Evolutionary conservation across 2,888 invertebrate genomes (phyloP), one percentile per base, ranked within the genome.

Genomic region (Ernsta delagoae): DNA sequence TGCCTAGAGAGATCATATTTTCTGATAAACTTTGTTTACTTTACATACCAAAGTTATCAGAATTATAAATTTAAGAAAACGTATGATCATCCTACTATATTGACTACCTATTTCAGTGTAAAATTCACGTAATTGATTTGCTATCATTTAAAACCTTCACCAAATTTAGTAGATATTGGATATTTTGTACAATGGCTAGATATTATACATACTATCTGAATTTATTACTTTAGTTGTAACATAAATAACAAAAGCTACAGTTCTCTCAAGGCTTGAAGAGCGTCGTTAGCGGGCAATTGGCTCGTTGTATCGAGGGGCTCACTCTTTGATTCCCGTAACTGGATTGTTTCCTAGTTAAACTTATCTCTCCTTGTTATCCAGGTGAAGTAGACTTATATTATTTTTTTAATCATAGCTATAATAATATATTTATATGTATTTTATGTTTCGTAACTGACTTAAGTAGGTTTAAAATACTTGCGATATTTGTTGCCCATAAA

Each of bases 281-380:
- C 72, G 72, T 82, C 84, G 81, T 84, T 84, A 80, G 82, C 79
- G 77, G 75, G 80, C 84, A 81, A 86, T 85, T 85, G 83, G 78
- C 82, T 83, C 78, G 83, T 83, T 83, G 83, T 82, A 79, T 82
- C 77, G 82, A 80, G 77, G 74, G 78, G 8, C 70, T 72, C 73
- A 79, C 74, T 73, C 76, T 76, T 67, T 67, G 67, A 67, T 67
- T 67, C 50, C 54, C 45, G 41, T 34, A 54, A 65, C 67, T 61
- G 57, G 62, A 59, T 68, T 62, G 61, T 62, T 69, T 63, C 62
- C 57, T 63, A 62, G 68, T 63, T 65, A 63, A 69, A 69, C 68
- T 69, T 69, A 69, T 63, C 62, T 69, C 50, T 59, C 12, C 62
- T 69, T 69, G 59, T 69, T 62, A 63, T 50, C 57, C 68, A 69